A percentile compares a stretch with the other conserved stretches of the same genome.
These are phyloP conservation scores for Darevskia nairensis DNA, from an alignment of 2,797 vertebrate genomes.

Conservation along the genomic window DNA sequence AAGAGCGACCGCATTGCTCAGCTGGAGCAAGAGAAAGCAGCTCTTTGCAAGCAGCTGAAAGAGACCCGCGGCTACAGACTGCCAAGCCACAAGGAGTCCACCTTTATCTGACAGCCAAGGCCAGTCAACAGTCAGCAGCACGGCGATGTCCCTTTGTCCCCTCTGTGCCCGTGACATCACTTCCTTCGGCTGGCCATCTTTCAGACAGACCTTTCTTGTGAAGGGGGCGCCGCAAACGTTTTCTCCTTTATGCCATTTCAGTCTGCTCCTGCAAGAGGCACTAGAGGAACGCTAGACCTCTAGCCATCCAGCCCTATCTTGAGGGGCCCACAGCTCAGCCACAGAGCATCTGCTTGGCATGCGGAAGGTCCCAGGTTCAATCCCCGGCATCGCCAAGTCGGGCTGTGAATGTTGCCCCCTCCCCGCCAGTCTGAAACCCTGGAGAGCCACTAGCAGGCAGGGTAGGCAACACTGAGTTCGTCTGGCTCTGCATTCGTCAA, in stretches of 20 bases:
- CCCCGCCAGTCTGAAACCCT: no score
- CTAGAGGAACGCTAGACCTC: not conserved
- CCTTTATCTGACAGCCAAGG: slow-evolving; percentile 5
- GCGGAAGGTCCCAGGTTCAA: no score
- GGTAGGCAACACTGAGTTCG: no score
- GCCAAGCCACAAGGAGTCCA: slow-evolving; percentile 24
- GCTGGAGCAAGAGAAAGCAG: slow-evolving; percentile 37
- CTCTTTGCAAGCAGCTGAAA: slow-evolving; percentile 30
- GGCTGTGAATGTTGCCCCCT: no score
- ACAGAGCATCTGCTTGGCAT: no score
- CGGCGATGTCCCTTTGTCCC: not conserved
- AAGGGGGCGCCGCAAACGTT: not conserved
- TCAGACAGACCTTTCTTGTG: not conserved
- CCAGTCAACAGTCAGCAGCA: not conserved
- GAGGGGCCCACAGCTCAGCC: no score
- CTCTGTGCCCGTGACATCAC: not conserved
- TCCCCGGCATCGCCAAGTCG: no score
- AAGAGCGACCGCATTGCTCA: slow-evolving; percentile 54
- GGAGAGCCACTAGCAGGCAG: no score
- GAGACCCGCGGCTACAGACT: slow-evolving; percentile 36
- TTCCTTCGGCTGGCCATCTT: not conserved
- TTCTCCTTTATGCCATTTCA: not conserved
- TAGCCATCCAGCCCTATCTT: not conserved
- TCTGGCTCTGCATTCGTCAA: no score
- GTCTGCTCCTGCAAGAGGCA: not conserved